Percentiles rank a stretch among this genome's conserved stretches.
phyloP scores from a whole-genome alignment of 2,113 vertebrate species.

The Melanocharis versteri region DNA sequence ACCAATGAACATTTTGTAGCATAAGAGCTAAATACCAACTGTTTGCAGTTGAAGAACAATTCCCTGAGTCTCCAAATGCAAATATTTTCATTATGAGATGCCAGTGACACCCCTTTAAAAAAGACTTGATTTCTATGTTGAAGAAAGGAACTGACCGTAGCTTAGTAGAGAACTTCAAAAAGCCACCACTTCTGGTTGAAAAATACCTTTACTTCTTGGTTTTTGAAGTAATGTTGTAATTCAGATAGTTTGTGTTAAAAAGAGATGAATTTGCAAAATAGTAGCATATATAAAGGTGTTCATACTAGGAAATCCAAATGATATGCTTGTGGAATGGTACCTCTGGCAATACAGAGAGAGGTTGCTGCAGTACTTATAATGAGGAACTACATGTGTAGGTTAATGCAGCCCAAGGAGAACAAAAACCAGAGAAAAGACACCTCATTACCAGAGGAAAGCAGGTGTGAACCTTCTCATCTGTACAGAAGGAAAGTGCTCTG shows the following conservation, averaged over 20 bases:
- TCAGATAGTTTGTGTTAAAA: neutral
- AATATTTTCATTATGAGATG: neutral
- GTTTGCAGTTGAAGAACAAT: neutral
- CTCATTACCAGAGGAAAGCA: neutral
- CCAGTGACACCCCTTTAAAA: neutral
- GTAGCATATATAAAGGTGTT: neutral
- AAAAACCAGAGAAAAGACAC: neutral
- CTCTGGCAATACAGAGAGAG: neutral
- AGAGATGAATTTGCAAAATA: neutral
- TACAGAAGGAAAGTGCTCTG: neutral
- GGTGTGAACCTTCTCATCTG: neutral
- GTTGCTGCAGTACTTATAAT: rapidly evolving
- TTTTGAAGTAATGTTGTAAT: neutral
- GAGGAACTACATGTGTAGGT: neutral
- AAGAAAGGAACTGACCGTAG: neutral
- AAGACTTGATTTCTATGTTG: neutral
- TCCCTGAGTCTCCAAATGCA: neutral
- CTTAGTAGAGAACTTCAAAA: neutral
- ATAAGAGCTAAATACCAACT: neutral
- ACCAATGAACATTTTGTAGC: neutral
- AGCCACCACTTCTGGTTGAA: rapidly evolving
- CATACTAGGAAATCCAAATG: neutral
- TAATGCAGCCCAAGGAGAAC: neutral
- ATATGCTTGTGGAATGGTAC: neutral
- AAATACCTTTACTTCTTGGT: neutral